Base-by-base conservation (phyloP, 1,140 invertebrate genomes). In the Drosophila dunni region DNA sequence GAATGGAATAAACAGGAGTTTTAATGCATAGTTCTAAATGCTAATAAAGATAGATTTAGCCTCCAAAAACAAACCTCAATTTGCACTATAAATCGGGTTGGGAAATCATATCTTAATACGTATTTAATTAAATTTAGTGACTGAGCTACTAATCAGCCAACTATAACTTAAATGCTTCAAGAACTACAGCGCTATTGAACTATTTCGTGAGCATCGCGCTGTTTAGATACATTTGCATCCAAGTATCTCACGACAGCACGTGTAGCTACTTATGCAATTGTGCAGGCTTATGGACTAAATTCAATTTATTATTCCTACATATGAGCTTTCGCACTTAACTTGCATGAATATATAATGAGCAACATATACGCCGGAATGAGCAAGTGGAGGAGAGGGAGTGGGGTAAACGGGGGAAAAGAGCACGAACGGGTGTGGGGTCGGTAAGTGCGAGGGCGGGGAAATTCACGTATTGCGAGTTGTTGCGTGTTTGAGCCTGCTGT, bases 301-400 rank as follows among this genome's bases (percentile, higher is more conserved):
- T 88, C 83, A 82, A 86, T 86, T 88, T 86, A 86, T 82, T 86
- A 86, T 86, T 82, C 82, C 79, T 46, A 79, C 78, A 88, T 86
- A 86, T 86, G 82, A 86, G 83, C 83, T 86, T 82, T 82, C 82
- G 83, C 82, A 86, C 82, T 86, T 86, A 88, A 86, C 82, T 86
- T 82, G 82, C 79, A 86, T 88, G 83, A 86, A 86, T 86, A 88
- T 76, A 82, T 86, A 86, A 86, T 86, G 83, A 86, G 79, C 29
- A 86, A 76, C 29, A 45, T 38, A 33, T 51, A 38, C 8, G 54
- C 44, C 50, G 38, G 68, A 51, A 66, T 33, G 50, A 44, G 33
- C n/a, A 50, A 13, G 70, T 29, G 44, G 38, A 42, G 15, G 42
- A 68, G 57, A 20, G 70, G 51, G 48, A 54, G 29, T 13, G 17